Evolutionary conservation across 2,888 invertebrate species (phyloP).

Genomic region (Sylvicola cinctus): DNA sequence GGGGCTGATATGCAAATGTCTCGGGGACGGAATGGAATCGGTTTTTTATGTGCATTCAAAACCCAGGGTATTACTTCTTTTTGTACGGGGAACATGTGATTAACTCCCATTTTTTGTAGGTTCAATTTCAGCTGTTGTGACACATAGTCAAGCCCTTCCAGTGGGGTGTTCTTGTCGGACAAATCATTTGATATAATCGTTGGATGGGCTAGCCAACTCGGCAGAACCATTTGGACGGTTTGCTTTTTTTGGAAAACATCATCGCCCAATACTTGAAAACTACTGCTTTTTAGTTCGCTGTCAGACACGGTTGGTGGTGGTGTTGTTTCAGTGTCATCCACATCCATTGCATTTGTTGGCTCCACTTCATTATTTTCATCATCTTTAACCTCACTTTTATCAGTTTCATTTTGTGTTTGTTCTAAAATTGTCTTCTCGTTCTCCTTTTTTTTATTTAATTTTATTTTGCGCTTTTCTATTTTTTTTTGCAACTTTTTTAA

Average conservation of each 20-base stretch:
- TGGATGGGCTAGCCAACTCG: slow-evolving; percentile 73
- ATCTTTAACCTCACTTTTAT: slow-evolving; percentile 10
- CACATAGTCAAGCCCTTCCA: slow-evolving; percentile 38
- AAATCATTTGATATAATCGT: slow-evolving; percentile 54
- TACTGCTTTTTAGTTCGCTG: slow-evolving; percentile 10
- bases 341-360: slow-evolving; percentile 7
- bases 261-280: slow-evolving; percentile 47
- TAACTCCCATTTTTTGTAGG: slow-evolving; percentile 47
- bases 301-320: slow-evolving; percentile 6
- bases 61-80: slow-evolving; percentile 57
- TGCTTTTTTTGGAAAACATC: slow-evolving; percentile 34
- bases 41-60: slow-evolving; percentile 35
- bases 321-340: slow-evolving; percentile 3
- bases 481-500: slow-evolving; percentile 35
- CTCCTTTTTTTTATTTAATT: slow-evolving; percentile 15
- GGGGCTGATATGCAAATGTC: slow-evolving; percentile 95
- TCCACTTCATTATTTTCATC: slow-evolving; percentile 4
- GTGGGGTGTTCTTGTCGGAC: slow-evolving; percentile 29
- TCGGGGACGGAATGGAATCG: slow-evolving; percentile 45
- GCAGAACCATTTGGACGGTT: slow-evolving; percentile 54
- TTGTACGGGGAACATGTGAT: slow-evolving; percentile 72
- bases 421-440: slow-evolving; percentile 14
- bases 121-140: slow-evolving; percentile 37
- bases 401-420: slow-evolving; percentile 15
- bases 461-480: slow-evolving; percentile 32